Conservation (phyloP, 2,797 vertebrate genomes). For the Echeneis naucrates region DNA sequence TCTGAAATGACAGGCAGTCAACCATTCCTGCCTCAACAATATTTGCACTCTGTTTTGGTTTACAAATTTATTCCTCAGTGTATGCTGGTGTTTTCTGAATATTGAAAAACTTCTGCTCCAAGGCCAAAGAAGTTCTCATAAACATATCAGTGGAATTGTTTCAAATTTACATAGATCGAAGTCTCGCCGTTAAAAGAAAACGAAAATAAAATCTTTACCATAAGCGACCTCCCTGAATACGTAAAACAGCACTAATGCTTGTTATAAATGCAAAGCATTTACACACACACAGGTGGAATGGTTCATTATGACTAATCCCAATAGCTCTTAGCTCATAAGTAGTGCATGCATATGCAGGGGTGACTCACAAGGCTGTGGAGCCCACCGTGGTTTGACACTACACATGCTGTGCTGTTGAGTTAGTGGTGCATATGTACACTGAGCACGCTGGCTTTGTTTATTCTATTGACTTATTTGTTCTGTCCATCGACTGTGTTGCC, state of each 20-base stretch:
- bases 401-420: slow-evolving; percentile 69
- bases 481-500: slow-evolving; percentile 84
- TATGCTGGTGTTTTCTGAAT: slow-evolving; percentile 46
- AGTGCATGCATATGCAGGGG: slow-evolving; percentile 56
- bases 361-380: slow-evolving; percentile 58
- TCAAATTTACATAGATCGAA: slow-evolving; percentile 31
- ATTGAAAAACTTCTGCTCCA: slow-evolving; percentile 44
- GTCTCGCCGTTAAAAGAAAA: slow-evolving; percentile 30
- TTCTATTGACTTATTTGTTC: slow-evolving; percentile 88
- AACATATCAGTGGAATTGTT: slow-evolving; percentile 33
- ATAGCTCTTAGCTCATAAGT: slow-evolving; percentile 59
- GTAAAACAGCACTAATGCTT: slow-evolving; percentile 32
- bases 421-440: slow-evolving; percentile 81
- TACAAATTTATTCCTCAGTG: slow-evolving; percentile 67
- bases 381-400: slow-evolving; percentile 67
- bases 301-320: slow-evolving; percentile 57
- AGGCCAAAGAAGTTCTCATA: slow-evolving; percentile 32
- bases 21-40: slow-evolving; percentile 71
- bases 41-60: slow-evolving; percentile 73
- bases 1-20: slow-evolving; percentile 77
- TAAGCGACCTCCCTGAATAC: slow-evolving; percentile 36
- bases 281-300: slow-evolving; percentile 55
- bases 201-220: slow-evolving; percentile 16
- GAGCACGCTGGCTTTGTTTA: slow-evolving; percentile 84
- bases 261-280: slow-evolving; percentile 56